Evolutionary conservation across 2,113 vertebrate genomes (phyloP), one percentile per base, ranked within the genome.

Genomic region (Neodon shergylaensis): DNA sequence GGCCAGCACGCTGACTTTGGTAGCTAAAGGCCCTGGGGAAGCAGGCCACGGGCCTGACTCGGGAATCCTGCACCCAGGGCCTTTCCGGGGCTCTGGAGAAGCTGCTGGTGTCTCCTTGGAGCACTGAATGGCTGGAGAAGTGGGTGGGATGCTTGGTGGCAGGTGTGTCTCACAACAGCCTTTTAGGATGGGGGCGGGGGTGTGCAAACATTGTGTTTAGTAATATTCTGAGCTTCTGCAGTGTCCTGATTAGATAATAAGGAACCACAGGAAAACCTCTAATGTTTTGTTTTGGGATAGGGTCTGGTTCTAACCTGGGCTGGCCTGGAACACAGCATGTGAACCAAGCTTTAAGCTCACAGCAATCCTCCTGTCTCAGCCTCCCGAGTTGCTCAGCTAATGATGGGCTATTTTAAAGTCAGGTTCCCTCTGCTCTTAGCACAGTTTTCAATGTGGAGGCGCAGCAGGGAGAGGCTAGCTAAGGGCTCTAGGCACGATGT

Each of bases 21-120:
- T 6, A 39, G 2, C n/a, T 3, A 7, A 52, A 70, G 78, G 7
- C 33, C 0, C 42, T 0, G 17, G 3, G 1, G 21, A 2, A 14
- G 10, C 44, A 42, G 31, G 16, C 31, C 28, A 8, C 3, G 1
- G n/a, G 14, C 6, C 68, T 26, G 13, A 39, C 36, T 10, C 17
- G 9, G 68, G 61, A 65, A 42, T 63, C 39, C 24, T 31, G 39
- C 21, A 19, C 14, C 24, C 47, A 19, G 42, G 3, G n/a, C 82
- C 58, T 28, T 28, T 61, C 24, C 16, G 3, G n/a, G 19, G 63
- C 83, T 68, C 44, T 86, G 44, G 83, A 39, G 47, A 72, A 49
- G 85, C 11, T 36, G 31, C 28, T 36, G 0, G 36, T 72, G 33
- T 6, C 66, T 26, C 26, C 65, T 28, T 22, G 44, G 47, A n/a